Conservation (phyloP, 2,888 invertebrate species). For the Conus canariensis region DNA sequence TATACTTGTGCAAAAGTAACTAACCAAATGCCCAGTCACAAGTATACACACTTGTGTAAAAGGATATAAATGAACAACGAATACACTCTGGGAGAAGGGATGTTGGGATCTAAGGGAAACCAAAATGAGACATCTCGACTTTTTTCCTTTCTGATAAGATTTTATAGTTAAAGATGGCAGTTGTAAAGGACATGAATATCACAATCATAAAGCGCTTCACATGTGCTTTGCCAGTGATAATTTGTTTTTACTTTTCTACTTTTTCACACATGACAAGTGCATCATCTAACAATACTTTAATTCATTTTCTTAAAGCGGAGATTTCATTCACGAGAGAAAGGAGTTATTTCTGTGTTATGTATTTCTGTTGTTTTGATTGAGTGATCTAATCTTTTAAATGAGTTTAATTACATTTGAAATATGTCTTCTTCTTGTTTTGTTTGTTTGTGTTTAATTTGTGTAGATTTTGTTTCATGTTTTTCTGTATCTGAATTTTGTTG, state of each 20-base stretch:
- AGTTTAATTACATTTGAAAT: background rate
- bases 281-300: background rate
- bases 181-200: background rate
- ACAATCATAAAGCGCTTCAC: background rate
- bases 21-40: no score
- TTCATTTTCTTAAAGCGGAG: background rate
- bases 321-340: background rate
- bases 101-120: background rate
- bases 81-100: no score
- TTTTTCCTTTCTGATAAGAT: background rate
- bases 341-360: no score
- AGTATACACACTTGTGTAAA: no score
- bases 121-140: background rate
- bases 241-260: constrained; percentile 22
- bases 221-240: background rate
- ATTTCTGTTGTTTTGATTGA: no score
- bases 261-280: background rate
- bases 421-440: background rate
- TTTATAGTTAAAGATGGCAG: background rate
- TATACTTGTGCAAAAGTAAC: no score
- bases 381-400: no score
- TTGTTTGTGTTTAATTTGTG: background rate
- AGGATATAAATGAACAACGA: background rate
- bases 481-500: background rate
- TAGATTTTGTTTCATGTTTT: background rate